These are phyloP conservation scores for Petrophora chlorosata DNA, from an alignment of 2,888 invertebrate genomes.

Conservation along the genomic window DNA sequence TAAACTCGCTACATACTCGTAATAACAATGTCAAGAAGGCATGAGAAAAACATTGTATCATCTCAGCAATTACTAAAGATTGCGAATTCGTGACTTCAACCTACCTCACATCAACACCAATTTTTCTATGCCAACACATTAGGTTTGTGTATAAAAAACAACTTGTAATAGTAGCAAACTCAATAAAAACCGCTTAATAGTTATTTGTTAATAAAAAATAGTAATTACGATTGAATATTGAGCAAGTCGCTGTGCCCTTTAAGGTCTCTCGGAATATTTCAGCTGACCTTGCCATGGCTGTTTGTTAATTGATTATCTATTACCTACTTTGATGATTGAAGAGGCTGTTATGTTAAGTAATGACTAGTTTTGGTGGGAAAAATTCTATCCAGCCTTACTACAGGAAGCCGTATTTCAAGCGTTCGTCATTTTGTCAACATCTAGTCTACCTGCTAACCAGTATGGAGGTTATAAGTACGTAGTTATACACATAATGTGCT, in stretches of 20 bases:
- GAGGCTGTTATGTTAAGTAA: neutral
- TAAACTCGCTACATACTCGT: too few species aligned
- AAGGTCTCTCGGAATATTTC: constrained; percentile 5
- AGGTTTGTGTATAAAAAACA: neutral
- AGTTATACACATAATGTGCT: too few species aligned
- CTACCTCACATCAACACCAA: neutral
- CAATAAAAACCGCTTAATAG: constrained; percentile 14
- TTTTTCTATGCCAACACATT: neutral
- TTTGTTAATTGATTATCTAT: constrained; percentile 19
- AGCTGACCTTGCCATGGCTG: constrained; percentile 11
- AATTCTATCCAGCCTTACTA: too few species aligned
- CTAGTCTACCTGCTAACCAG: too few species aligned
- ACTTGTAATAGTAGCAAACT: constrained; percentile 3
- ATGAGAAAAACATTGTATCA: constrained; percentile 7
- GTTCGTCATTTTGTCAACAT: too few species aligned
- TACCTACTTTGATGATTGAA: constrained; percentile 6
- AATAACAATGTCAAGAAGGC: neutral
- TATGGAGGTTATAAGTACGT: too few species aligned
- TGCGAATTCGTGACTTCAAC: constrained; percentile 10
- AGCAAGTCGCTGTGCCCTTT: constrained; percentile 12
- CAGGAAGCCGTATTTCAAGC: too few species aligned
- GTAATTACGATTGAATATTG: constrained; percentile 4
- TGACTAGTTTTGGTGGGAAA: too few species aligned
- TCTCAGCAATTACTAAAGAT: constrained; percentile 6
- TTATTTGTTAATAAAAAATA: constrained; percentile 10